phyloP scores from a whole-genome alignment of 2,888 invertebrate species.

The Cylindroiulus punctatus region DNA sequence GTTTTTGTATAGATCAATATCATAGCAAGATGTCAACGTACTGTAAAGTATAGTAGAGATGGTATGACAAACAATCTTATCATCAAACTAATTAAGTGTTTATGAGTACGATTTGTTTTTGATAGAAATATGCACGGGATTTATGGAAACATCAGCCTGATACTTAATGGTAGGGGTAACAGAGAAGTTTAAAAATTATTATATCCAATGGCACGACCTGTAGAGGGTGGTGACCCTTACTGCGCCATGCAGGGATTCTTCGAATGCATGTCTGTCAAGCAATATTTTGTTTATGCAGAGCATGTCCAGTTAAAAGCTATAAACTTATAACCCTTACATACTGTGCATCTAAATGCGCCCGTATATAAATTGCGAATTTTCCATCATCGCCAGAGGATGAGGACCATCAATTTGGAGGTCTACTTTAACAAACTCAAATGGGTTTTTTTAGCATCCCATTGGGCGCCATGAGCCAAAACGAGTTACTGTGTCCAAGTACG shows the following conservation, averaged over 20 bases:
- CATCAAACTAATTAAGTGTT: too few relatives aligned
- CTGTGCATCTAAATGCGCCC: background rate
- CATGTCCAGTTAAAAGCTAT: background rate
- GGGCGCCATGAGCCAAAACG: background rate
- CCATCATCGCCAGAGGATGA: conserved; percentile 10
- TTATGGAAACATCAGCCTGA: too few relatives aligned
- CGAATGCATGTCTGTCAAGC: background rate
- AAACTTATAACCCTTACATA: background rate
- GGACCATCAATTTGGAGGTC: background rate
- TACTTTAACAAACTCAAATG: conserved; percentile 7
- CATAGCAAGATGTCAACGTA: too few relatives aligned
- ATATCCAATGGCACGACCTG: background rate
- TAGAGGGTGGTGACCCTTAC: background rate
- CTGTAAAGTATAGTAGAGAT: too few relatives aligned
- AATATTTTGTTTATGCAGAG: background rate
- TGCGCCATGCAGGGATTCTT: background rate
- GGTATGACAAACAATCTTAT: too few relatives aligned
- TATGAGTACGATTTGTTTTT: too few relatives aligned
- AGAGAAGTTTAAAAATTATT: background rate
- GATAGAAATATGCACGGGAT: too few relatives aligned
- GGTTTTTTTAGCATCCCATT: background rate
- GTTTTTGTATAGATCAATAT: too few relatives aligned
- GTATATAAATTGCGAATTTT: conserved; percentile 31
- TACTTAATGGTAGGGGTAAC: background rate
- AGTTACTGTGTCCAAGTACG: background rate